Conservation (phyloP, 2,888 invertebrate genomes). For the Leptodirus hochenwartii region DNA sequence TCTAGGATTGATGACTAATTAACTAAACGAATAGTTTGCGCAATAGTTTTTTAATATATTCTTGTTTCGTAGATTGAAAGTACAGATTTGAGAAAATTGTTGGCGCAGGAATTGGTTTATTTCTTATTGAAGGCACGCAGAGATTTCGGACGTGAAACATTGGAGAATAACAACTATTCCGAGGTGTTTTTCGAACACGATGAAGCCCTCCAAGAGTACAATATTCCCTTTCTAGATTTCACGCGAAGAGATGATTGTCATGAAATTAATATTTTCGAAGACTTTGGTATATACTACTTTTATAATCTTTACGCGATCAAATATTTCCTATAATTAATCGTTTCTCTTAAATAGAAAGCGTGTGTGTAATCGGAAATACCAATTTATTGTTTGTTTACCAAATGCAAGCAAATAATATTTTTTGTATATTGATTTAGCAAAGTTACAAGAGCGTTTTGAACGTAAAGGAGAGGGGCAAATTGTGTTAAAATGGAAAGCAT, state of each 20-base stretch:
- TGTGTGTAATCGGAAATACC: no score
- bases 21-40: no score
- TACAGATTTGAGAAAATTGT: conserved; percentile 25
- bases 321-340: no score
- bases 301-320: no score
- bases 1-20: no score
- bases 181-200: conserved; percentile 21
- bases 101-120: conserved; percentile 33
- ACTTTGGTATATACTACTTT: no score
- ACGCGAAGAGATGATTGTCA: conserved; percentile 26
- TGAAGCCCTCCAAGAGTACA: conserved; percentile 16
- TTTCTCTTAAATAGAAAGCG: no score
- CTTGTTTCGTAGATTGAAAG: conserved; percentile 19
- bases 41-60: no score
- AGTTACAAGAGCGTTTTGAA: conserved; percentile 8
- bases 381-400: no score
- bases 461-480: conserved; percentile 17
- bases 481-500: conserved; percentile 24
- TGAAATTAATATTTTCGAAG: conserved; percentile 20
- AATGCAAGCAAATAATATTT: no score
- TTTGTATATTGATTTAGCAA: no score
- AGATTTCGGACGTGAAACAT: conserved; percentile 12
- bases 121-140: conserved; percentile 31
- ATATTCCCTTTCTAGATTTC: conserved; percentile 28
- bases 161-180: conserved; percentile 20